Evolutionary conservation across 2,797 vertebrate genomes (phyloP).

Genomic region (Sternotherus odoratus): DNA sequence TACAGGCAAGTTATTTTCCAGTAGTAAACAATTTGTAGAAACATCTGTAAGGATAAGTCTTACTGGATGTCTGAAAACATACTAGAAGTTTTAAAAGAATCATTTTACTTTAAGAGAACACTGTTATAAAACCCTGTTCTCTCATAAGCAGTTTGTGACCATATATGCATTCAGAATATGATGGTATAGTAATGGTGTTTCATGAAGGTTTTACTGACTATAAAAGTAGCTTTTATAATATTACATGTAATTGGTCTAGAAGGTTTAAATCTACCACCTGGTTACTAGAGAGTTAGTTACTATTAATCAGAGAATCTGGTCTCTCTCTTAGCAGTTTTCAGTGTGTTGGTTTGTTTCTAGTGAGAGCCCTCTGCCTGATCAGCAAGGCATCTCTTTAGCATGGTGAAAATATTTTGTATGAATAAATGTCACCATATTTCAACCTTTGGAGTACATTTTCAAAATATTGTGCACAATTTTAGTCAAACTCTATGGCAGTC

Average conservation of each 20-base stretch:
- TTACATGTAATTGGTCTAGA: neutral
- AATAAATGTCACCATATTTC: neutral
- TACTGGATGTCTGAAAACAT: neutral
- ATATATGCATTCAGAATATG: neutral
- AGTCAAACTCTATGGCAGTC: neutral
- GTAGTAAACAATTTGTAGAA: neutral
- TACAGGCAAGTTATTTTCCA: slow-evolving; percentile 12
- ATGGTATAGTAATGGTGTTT: neutral
- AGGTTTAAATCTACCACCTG: neutral
- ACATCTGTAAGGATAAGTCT: neutral
- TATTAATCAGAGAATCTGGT: neutral
- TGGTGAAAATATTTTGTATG: neutral
- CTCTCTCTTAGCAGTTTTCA: neutral
- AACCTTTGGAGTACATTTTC: neutral
- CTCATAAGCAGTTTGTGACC: neutral
- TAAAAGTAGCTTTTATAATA: neutral
- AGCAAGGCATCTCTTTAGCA: neutral
- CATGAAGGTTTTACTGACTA: rapidly evolving
- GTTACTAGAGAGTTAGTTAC: neutral
- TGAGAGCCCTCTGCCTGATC: neutral
- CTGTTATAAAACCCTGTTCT: neutral
- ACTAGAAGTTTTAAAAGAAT: neutral
- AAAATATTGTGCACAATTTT: neutral
- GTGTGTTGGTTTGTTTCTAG: neutral
- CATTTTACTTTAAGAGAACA: neutral